phyloP scores from a whole-genome alignment of 2,888 invertebrate genomes.

The Drosophila neutralis region DNA sequence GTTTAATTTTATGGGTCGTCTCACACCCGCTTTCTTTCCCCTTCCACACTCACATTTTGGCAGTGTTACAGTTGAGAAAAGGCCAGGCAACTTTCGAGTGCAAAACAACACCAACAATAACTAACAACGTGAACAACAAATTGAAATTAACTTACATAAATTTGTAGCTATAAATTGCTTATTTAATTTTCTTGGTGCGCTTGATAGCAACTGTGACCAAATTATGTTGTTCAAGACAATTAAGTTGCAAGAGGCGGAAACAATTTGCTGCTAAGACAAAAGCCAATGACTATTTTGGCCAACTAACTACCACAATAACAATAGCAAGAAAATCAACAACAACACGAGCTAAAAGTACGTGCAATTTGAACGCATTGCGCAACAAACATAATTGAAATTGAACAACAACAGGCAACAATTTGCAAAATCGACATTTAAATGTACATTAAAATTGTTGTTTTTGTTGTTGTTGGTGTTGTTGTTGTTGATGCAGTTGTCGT shows the following conservation, averaged over 20 bases:
- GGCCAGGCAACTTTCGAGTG: slow-evolving; percentile 41
- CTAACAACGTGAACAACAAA: slow-evolving; percentile 33
- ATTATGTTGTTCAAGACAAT: slow-evolving; percentile 77
- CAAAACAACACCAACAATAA: slow-evolving; percentile 20
- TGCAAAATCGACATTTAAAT: slow-evolving; percentile 79
- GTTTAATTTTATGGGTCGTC: slow-evolving; percentile 37
- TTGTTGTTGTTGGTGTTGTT: slow-evolving; percentile 28
- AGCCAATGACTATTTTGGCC: slow-evolving; percentile 69
- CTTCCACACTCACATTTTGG: neutral
- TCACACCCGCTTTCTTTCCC: neutral
- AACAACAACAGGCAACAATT: slow-evolving; percentile 66
- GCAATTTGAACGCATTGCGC: slow-evolving; percentile 77
- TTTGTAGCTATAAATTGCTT: slow-evolving; percentile 32
- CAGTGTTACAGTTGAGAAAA: slow-evolving; percentile 44
- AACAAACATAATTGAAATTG: slow-evolving; percentile 73
- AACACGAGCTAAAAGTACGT: slow-evolving; percentile 54
- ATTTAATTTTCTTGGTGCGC: slow-evolving; percentile 35
- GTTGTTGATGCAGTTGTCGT: slow-evolving; percentile 33
- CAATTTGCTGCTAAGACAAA: slow-evolving; percentile 67
- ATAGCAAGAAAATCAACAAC: slow-evolving; percentile 17
- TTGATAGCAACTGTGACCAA: slow-evolving; percentile 59
- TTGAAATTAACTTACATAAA: slow-evolving; percentile 64
- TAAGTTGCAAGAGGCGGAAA: slow-evolving; percentile 76
- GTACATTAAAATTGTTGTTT: slow-evolving; percentile 62
- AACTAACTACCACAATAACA: slow-evolving; percentile 21